Base-by-base conservation (phyloP, 1,140 invertebrate genomes). In the Drosophila ogumai region DNA sequence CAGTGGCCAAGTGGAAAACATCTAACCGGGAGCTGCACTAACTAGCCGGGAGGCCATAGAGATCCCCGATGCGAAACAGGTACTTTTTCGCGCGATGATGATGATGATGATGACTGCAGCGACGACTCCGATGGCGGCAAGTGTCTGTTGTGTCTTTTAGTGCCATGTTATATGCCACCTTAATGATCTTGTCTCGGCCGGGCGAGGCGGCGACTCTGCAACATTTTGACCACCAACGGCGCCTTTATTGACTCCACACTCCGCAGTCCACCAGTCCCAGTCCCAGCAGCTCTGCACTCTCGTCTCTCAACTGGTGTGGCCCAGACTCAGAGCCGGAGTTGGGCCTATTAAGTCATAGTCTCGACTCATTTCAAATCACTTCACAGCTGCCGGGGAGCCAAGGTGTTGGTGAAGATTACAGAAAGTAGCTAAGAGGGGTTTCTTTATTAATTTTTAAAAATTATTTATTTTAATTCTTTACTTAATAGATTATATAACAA, bases 111-210 rank as follows among this genome's bases (percentile, higher is more conserved):
- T 31, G 41, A 68, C 28, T 17, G 7, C 36, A 13, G 28, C 52
- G 31, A 68, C 36, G 25, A 46, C 31, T 49, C 28, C 25, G 72
- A 76, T 67, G 74, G 69, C 75, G 81, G 81, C 85, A 90, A 90
- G 81, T 90, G 86, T 90, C 81, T 90, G 84, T 87, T 77, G 65
- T 87, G 85, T 90, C 85, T 90, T 77, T 90, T 90, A 90, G 88
- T 91, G 82, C 85, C 90, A 91, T 91, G 82, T 91, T 85, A 86
- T 91, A 90, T 91, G 90, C 90, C 90, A 91, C 90, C 86, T 91
- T 91, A 91, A 91, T 91, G 90, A 91, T 91, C 90, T 91, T 91
- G 90, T 91, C 90, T 90, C 81, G 86, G 73, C 80, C 86, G 81
- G 86, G 73, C 57, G 69, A 84, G 64, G 58, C 75, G 72, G 58